Evolutionary conservation across 2,888 invertebrate genomes (phyloP).

Genomic region (Spodoptera littoralis): DNA sequence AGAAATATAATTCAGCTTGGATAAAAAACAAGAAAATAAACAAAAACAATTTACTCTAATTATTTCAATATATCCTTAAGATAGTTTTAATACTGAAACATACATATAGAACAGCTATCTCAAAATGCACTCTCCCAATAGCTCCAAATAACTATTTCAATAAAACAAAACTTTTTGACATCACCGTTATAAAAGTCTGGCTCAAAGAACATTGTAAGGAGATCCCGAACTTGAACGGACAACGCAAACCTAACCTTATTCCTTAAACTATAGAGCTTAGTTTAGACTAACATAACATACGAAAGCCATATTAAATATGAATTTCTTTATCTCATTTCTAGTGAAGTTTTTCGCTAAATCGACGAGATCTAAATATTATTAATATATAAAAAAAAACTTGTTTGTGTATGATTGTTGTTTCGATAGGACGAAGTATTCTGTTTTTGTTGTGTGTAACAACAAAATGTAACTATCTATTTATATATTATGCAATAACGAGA

Average conservation of each 20-base stretch:
- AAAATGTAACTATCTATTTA: too few relatives aligned
- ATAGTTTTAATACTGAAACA: too few relatives aligned
- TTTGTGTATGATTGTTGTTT: conserved; percentile 39
- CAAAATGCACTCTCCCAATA: conserved; percentile 28
- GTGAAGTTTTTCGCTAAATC: conserved; percentile 41
- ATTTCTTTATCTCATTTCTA: conserved; percentile 41
- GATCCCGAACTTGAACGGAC: neutral
- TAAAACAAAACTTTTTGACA: conserved; percentile 45
- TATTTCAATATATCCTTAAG: too few relatives aligned
- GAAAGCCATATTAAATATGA: conserved; percentile 44
- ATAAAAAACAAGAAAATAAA: too few relatives aligned
- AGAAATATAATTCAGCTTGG: too few relatives aligned
- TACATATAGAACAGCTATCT: conserved; percentile 4
- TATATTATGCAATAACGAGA: too few relatives aligned
- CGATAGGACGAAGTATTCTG: conserved; percentile 22
- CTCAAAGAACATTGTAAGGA: conserved; percentile 15
- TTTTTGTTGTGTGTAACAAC: conserved; percentile 4
- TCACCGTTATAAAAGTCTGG: conserved; percentile 21
- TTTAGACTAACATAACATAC: conserved; percentile 15
- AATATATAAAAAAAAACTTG: conserved; percentile 43
- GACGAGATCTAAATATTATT: conserved; percentile 48
- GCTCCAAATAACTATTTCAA: conserved; percentile 41
- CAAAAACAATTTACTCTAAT: too few relatives aligned
- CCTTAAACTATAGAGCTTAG: conserved; percentile 3
- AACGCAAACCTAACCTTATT: conserved; percentile 24